Evolutionary conservation across 2,797 vertebrate genomes (phyloP), one percentile per base, ranked within the genome.

Genomic region (Natrix natrix): DNA sequence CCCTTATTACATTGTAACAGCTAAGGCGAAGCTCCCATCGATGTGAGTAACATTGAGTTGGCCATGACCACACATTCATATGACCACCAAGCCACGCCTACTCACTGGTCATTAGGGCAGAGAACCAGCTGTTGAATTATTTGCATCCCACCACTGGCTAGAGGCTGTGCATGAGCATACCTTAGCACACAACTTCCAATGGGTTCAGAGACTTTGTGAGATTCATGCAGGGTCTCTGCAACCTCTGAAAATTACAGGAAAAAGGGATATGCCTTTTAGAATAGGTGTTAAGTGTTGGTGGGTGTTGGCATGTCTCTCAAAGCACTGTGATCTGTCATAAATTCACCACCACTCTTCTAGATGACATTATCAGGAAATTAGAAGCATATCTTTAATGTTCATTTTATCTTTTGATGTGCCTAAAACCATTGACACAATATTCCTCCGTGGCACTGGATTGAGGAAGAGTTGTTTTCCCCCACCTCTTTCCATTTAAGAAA

Each of bases 401-500:
- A 57, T 90, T 95, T 93, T 94, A 86, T 93, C 57, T 88, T 93
- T 88, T 54, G 24, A 37, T 43, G 55, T 57, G 55, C 90, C 86
- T 86, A 69, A 90, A 57, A 74, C 93, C 95, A 52, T 78, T 92
- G 92, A 59, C 0, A 2, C 59, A 28, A 52, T 86, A 52, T 1
- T 0, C n/a, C 92, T 78, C 93, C 93, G 92, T 91, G 93, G 91
- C 90, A 55, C 91, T 37, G n/a, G 83, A 96, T 96, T 91, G 91
- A 95, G 83, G 26, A 66, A 86, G 16, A 17, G 22, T 93, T 95
- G 94, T 86, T n/a, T 69, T 0, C 11, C 20, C 26, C 43, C 54
- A 26, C 24, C 69, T 89, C 92, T 66, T 96, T 96, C 92, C 95
- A 93, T 95, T 95, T 95, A 94, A 96, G 94, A 96, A 96, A 97